A percentile compares a stretch with the other conserved stretches of the same genome.
phyloP scores from a whole-genome alignment of 2,888 invertebrate species.

The Polydrusus cervinus region DNA sequence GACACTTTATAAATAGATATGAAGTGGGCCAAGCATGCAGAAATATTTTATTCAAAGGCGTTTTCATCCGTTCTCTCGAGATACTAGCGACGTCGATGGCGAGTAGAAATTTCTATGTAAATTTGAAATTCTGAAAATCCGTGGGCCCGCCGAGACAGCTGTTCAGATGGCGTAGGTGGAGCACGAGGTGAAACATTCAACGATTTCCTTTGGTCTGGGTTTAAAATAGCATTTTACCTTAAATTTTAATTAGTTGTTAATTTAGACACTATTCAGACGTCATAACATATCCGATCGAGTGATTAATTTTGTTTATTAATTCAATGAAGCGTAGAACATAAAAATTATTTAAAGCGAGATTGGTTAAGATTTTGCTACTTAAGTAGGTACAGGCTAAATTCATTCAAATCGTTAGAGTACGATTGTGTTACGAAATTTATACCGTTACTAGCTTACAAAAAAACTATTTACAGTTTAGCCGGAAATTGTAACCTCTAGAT shows the following conservation, averaged over 20 bases:
- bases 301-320: not conserved
- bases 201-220: conserved; percentile 45
- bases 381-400: no score
- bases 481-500: no score
- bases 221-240: conserved; percentile 37
- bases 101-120: conserved; percentile 54
- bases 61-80: conserved; percentile 44
- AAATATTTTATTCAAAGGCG: conserved; percentile 52
- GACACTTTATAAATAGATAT: conserved; percentile 41
- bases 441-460: no score
- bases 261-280: not conserved
- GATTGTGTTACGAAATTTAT: no score
- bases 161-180: conserved; percentile 44
- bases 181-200: conserved; percentile 52
- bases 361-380: not conserved
- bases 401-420: no score
- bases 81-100: conserved; percentile 35
- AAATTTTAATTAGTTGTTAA: conserved; percentile 22
- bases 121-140: conserved; percentile 54
- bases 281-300: not conserved
- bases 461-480: no score
- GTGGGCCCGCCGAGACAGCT: conserved; percentile 53
- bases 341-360: no score
- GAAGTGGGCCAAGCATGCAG: conserved; percentile 45
- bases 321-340: not conserved